These are phyloP conservation scores for Thamnophis elegans DNA, from an alignment of 2,797 vertebrate species.

Conservation along the genomic window DNA sequence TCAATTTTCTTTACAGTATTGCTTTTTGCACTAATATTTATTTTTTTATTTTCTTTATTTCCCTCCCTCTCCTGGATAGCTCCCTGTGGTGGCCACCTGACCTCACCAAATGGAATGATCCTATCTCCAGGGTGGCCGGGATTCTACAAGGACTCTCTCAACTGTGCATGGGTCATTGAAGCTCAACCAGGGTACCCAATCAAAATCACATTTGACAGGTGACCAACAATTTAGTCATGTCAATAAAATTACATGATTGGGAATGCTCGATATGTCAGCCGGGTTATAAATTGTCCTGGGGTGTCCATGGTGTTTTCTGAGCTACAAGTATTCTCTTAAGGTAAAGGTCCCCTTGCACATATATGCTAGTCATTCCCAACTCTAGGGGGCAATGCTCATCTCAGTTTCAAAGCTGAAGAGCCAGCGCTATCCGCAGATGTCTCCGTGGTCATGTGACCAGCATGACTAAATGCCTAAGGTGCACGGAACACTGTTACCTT, in stretches of 20 bases:
- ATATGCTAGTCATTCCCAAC: too few relatives aligned
- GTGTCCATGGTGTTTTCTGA: not conserved
- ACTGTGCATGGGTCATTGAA: slow-evolving; percentile 98
- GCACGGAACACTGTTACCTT: too few relatives aligned
- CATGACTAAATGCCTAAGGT: too few relatives aligned
- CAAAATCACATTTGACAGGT: slow-evolving; percentile 99
- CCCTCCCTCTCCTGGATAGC: slow-evolving; percentile 68
- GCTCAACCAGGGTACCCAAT: slow-evolving; percentile 97
- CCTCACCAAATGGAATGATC: slow-evolving; percentile 92
- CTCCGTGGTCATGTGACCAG: too few relatives aligned
- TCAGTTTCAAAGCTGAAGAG: too few relatives aligned
- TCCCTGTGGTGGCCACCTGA: slow-evolving; percentile 94
- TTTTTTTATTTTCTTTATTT: not conserved
- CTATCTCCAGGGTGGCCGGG: slow-evolving; percentile 99
- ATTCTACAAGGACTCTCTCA: slow-evolving; percentile 97
- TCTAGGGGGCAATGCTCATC: too few relatives aligned
- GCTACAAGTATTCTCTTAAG: not conserved
- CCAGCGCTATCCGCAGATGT: too few relatives aligned
- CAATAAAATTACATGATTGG: not conserved
- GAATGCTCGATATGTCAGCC: not conserved
- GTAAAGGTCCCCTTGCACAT: too few relatives aligned
- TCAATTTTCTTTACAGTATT: fast-evolving
- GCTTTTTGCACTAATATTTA: not conserved
- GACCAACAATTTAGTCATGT: not conserved
- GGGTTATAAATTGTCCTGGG: not conserved